Conservation (phyloP, 2,888 invertebrate genomes). For the Acrobasis consociella region DNA sequence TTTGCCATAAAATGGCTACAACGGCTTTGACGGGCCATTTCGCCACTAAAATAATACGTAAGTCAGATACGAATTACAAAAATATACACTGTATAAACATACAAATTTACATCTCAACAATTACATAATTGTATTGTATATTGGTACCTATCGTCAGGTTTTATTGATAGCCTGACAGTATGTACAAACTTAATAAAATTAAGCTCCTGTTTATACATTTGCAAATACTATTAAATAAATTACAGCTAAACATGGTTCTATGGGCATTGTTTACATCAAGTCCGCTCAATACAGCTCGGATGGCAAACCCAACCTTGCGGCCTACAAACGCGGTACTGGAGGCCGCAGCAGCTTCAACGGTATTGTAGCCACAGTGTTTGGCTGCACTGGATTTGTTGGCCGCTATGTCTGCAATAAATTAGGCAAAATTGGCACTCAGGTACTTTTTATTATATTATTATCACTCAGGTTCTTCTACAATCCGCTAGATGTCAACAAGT, state of each 20-base stretch:
- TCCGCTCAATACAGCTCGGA: conserved; percentile 81
- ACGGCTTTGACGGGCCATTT: conserved; percentile 65
- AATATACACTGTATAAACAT: conserved; percentile 29
- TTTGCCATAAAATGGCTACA: conserved; percentile 70
- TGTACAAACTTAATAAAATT: not conserved
- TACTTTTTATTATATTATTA: conserved; percentile 47
- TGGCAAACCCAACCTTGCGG: conserved; percentile 82
- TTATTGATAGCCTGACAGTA: not conserved
- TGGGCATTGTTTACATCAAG: conserved; percentile 74
- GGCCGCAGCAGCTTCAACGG: conserved; percentile 99
- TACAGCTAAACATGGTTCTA: conserved; percentile 66
- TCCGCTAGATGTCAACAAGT: no score
- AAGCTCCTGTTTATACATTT: not conserved
- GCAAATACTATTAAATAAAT: conserved; percentile 26
- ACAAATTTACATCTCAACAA: conserved; percentile 36
- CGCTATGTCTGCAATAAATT: conserved; percentile 93
- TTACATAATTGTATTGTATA: conserved; percentile 68
- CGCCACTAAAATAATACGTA: conserved; percentile 65
- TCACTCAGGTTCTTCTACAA: no score
- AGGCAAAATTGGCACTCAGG: conserved; percentile 93
- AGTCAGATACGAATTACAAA: conserved; percentile 39
- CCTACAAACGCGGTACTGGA: conserved; percentile 92
- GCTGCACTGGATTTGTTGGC: conserved; percentile 95
- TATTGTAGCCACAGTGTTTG: conserved; percentile 98
- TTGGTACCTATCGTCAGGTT: conserved; percentile 23